Evolutionary conservation across 2,113 vertebrate genomes (phyloP).

Genomic region (Anoura caudifer): DNA sequence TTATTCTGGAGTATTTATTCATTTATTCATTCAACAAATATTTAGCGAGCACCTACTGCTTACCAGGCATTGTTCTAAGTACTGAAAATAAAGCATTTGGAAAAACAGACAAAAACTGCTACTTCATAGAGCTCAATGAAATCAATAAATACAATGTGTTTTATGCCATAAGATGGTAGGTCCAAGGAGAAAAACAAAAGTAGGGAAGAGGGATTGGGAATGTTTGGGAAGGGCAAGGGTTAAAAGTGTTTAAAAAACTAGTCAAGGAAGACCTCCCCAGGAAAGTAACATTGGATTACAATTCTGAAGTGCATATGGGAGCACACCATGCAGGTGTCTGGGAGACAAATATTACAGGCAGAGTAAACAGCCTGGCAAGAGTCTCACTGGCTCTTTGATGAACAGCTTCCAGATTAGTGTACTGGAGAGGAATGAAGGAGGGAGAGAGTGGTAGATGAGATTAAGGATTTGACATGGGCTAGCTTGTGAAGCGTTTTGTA

Average conservation of each 20-base stretch:
- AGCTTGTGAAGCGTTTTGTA: not conserved
- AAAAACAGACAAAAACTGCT: slow-evolving; percentile 2
- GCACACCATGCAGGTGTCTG: not conserved
- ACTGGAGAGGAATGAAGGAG: not conserved
- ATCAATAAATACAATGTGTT: not conserved
- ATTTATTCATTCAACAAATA: not conserved
- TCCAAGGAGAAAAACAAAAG: not conserved
- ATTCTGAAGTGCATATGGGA: not conserved
- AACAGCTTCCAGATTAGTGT: not conserved
- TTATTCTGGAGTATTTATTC: not conserved
- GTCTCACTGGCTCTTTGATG: not conserved
- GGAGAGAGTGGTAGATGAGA: not conserved
- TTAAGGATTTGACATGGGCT: not conserved
- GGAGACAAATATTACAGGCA: not conserved
- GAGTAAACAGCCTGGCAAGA: not conserved
- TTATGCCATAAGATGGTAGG: not conserved
- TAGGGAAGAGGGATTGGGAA: not conserved
- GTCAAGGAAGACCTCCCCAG: not conserved
- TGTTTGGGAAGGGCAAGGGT: not conserved
- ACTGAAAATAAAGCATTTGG: slow-evolving; percentile 2
- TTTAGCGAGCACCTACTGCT: not conserved
- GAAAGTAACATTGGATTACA: not conserved
- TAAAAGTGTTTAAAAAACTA: not conserved
- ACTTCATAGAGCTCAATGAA: not conserved
- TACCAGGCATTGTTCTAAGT: not conserved